Evolutionary conservation across 1,140 invertebrate species (phyloP).

Genomic region (Drosophila nasuta): DNA sequence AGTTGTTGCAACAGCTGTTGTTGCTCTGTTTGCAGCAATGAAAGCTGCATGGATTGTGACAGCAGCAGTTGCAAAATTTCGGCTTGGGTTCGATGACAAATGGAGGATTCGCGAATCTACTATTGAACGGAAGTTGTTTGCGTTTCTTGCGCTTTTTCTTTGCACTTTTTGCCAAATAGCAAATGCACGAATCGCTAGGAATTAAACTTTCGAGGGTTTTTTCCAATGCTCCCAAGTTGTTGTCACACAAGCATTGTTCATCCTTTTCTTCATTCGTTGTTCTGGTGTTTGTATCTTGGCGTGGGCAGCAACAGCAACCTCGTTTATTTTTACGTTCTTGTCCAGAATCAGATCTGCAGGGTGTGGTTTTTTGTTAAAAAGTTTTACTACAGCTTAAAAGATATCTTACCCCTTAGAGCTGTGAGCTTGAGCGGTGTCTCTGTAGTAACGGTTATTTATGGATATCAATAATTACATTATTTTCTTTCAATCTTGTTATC

Average conservation of each 20-base stretch:
- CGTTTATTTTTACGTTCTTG: neutral
- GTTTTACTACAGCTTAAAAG: neutral
- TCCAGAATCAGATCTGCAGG: neutral
- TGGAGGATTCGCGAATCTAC: conserved; percentile 56
- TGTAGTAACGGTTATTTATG: neutral
- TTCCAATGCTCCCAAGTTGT: conserved; percentile 18
- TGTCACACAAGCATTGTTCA: too few relatives aligned
- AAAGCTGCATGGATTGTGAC: neutral
- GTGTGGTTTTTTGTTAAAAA: neutral
- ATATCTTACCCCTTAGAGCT: neutral
- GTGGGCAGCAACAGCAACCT: neutral
- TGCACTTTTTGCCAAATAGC: conserved; percentile 17
- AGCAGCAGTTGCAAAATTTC: neutral
- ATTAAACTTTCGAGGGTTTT: conserved; percentile 22
- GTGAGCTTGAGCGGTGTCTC: neutral
- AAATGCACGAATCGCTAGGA: conserved; percentile 43
- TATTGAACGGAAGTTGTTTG: conserved; percentile 12
- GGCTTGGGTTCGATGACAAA: conserved; percentile 48
- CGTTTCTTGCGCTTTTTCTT: conserved; percentile 26
- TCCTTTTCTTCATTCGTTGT: too few relatives aligned
- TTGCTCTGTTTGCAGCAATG: neutral
- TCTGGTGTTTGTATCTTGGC: neutral
- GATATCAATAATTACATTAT: too few relatives aligned
- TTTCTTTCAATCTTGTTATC: neutral
- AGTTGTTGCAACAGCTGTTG: neutral